Base-by-base conservation (phyloP, 1,140 invertebrate species). In the Hesperophylax magnus region DNA sequence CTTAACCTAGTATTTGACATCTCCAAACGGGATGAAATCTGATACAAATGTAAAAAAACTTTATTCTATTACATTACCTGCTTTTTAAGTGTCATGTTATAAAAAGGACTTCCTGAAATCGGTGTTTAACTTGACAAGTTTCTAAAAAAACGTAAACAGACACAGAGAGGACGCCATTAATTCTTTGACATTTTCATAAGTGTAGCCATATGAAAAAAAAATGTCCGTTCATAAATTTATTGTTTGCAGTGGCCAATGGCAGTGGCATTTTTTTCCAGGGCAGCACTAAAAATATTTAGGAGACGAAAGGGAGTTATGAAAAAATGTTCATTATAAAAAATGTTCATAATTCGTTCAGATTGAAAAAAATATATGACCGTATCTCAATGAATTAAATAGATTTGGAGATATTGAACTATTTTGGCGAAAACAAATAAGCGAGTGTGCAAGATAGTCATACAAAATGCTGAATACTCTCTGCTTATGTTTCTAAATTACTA, bases 91-190 rank as follows among this genome's bases (percentile, higher is more conserved):
- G 78, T 80, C 78, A 80, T 80, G 78, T 80, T 80, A 80, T 65
- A 47, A 61, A 80, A 80, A 75, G 58, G 69, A 56, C 76, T 80
- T 75, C 71, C 56, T 56, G 39, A 63, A 74, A 80, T 80, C 78
- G 34, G 69, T 63, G 78, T 80, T 80, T 74, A 60, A 61, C 61
- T 80, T 75, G 78, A 75, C 71, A 80, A 80, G 78, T 80, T 80
- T 80, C 78, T 80, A 80, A 80, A 80, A 80, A 80, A 80, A 81
- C 80, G 82, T 84, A 84, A 84, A 84, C 82, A 84, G 77, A 81
- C 77, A 81, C 77, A 74, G 79, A 61, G 80, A 81, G 80, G 82
- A 81, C 82, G 82, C 82, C 82, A 84, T 84, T 84, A 84, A 78
- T 75, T 75, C 69, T 84, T 84, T 84, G 82, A 84, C 82, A 79